Conservation (phyloP, 2,888 invertebrate species). For the Conomelus anceps region DNA sequence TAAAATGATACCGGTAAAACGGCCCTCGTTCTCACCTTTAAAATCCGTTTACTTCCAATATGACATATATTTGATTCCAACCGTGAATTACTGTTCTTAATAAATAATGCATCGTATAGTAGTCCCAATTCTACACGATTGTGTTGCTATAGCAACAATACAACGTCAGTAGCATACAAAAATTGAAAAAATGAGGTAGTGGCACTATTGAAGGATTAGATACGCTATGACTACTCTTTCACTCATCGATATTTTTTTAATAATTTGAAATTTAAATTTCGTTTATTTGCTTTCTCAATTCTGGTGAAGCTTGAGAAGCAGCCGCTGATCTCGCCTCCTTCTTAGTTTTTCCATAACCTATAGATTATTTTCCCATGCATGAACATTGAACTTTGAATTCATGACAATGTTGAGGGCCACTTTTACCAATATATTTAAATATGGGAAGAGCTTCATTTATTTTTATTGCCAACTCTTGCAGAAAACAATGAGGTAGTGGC, state of each 20-base stretch:
- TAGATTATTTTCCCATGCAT: not conserved
- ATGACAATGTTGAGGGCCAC: not conserved
- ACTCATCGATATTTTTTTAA: too few species aligned
- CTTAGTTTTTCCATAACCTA: not conserved
- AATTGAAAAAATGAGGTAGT: too few species aligned
- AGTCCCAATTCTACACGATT: not conserved
- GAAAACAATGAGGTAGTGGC: too few species aligned
- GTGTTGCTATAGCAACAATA: not conserved
- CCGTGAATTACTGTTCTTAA: not conserved
- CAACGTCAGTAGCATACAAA: too few species aligned
- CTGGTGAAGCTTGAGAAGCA: not conserved
- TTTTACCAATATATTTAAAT: not conserved
- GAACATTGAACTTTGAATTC: not conserved
- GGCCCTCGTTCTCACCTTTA: not conserved
- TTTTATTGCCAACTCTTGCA: not conserved
- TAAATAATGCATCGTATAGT: not conserved
- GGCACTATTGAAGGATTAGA: too few species aligned
- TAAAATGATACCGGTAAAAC: not conserved
- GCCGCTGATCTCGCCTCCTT: not conserved
- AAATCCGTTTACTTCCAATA: not conserved
- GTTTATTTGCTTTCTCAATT: not conserved
- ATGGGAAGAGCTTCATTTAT: not conserved
- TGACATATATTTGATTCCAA: not conserved
- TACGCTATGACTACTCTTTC: too few species aligned
- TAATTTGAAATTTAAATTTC: too few species aligned